Percentiles rank a stretch among this genome's conserved stretches.
phyloP scores from a whole-genome alignment of 1,140 invertebrate species.

The Reticulitermes speratus region DNA sequence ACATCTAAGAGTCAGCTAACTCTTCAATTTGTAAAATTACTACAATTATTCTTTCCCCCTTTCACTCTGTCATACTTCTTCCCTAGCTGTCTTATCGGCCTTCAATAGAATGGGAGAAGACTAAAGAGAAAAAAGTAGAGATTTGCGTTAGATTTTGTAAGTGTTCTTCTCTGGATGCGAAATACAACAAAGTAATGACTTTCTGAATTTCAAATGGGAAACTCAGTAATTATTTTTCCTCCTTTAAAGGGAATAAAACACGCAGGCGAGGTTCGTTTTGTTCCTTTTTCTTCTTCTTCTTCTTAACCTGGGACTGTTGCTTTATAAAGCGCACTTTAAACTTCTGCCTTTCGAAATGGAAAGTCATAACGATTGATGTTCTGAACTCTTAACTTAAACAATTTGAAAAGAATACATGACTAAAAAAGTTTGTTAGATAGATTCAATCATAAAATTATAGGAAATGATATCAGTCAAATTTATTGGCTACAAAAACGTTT shows the following conservation, averaged over 20 bases:
- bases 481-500: too few species aligned
- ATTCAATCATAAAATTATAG: too few species aligned
- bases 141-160: not conserved
- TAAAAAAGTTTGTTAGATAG: too few species aligned
- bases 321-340: not conserved
- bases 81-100: slow-evolving; percentile 6
- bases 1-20: slow-evolving; percentile 8
- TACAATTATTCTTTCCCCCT: slow-evolving; percentile 27
- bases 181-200: slow-evolving; percentile 13
- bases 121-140: not conserved
- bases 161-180: not conserved
- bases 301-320: not conserved
- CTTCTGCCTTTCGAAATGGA: not conserved
- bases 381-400: not conserved
- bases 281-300: not conserved
- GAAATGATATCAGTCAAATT: too few species aligned
- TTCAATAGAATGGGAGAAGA: not conserved
- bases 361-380: not conserved
- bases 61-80: not conserved
- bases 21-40: slow-evolving; percentile 30
- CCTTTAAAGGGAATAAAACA: slow-evolving; percentile 10
- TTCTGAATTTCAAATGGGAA: not conserved
- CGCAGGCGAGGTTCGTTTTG: not conserved
- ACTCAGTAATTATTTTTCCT: slow-evolving; percentile 10
- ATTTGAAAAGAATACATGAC: too few species aligned